Conservation (phyloP, 1,140 invertebrate genomes). For the Drosophila neocordata region DNA sequence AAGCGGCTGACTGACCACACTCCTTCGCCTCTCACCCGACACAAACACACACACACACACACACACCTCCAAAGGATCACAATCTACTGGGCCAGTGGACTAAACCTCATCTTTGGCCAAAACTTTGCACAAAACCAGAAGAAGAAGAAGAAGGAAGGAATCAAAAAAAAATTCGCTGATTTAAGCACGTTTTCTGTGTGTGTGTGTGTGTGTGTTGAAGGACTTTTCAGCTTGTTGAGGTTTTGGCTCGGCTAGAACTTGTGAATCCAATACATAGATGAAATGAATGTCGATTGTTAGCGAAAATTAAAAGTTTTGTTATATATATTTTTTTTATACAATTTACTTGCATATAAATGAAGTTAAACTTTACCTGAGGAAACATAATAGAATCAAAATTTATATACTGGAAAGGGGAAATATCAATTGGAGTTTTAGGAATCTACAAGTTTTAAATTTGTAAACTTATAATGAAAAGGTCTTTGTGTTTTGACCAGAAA, state of each 20-base stretch:
- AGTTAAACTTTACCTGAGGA: conserved; percentile 50
- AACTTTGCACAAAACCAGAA: conserved; percentile 37
- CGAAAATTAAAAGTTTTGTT: conserved; percentile 47
- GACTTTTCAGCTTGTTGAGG: conserved; percentile 68
- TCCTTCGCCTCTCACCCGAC: background rate
- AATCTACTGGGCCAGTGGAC: background rate
- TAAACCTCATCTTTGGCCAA: conserved; percentile 1
- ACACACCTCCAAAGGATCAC: background rate
- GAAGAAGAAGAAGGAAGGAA: too few relatives aligned
- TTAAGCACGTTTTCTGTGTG: conserved; percentile 55
- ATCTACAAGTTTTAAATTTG: background rate
- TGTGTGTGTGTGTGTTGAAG: conserved; percentile 32
- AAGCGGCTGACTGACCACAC: conserved; percentile 44
- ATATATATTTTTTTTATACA: conserved; percentile 19
- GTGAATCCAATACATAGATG: conserved; percentile 29
- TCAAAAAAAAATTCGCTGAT: conserved; percentile 57
- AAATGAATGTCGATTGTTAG: conserved; percentile 59
- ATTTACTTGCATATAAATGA: conserved; percentile 71
- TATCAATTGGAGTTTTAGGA: background rate
- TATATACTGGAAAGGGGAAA: background rate
- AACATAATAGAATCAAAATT: background rate
- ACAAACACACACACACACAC: too few relatives aligned
- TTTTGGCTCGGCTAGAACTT: conserved; percentile 20
- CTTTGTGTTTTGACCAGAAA: too few relatives aligned
- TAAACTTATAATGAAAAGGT: background rate